phyloP scores from a whole-genome alignment of 2,113 vertebrate genomes.

The Leucoraja erinaceus region DNA sequence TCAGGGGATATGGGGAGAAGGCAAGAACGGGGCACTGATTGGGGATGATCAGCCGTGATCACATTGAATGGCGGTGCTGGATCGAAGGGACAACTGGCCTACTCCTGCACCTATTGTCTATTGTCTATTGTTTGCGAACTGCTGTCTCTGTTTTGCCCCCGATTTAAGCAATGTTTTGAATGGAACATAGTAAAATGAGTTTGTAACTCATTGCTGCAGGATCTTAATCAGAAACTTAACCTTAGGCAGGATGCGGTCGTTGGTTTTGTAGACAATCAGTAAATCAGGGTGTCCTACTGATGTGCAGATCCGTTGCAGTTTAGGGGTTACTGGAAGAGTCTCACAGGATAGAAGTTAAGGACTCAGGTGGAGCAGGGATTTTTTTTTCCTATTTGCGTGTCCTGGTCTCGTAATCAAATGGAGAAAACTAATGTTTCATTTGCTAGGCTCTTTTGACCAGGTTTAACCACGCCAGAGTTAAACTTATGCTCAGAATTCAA shows the following conservation, averaged over 20 bases:
- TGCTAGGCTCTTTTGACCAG: background rate
- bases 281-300: background rate
- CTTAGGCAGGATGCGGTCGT: background rate
- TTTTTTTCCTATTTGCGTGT: background rate
- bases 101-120: no score
- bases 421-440: background rate
- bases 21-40: no score
- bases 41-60: no score
- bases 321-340: background rate
- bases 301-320: background rate
- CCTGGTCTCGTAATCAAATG: background rate
- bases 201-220: background rate
- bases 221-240: background rate
- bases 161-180: background rate
- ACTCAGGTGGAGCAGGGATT: background rate
- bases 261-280: background rate
- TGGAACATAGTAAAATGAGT: background rate
- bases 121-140: no score
- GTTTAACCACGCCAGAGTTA: background rate
- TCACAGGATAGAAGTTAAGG: background rate
- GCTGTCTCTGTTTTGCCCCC: background rate
- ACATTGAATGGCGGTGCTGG: no score
- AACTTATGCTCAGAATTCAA: background rate
- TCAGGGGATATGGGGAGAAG: no score
- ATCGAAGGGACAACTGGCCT: no score